A percentile compares a stretch with the other conserved stretches of the same genome.
phyloP scores from a whole-genome alignment of 35 echinoderm and acorn worm genomes.

The Lytechinus pictus region DNA sequence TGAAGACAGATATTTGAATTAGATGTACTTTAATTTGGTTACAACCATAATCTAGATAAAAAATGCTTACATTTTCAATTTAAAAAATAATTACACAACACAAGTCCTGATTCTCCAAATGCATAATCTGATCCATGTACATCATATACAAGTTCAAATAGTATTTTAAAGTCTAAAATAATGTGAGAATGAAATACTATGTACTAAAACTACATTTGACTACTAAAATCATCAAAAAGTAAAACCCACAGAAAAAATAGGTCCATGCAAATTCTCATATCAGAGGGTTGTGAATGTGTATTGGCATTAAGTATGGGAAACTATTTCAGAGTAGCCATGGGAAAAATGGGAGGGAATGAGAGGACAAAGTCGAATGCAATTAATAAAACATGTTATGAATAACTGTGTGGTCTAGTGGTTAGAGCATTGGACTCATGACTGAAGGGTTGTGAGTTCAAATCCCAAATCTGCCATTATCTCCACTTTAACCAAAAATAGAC shows the following conservation, averaged over 20 bases:
- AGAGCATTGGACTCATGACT: no score
- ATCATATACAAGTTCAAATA: conserved; percentile 21
- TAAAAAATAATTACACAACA: not conserved
- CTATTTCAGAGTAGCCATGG: not conserved
- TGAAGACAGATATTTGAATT: not conserved
- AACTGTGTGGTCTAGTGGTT: no score
- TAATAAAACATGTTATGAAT: no score
- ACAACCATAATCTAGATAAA: conserved; percentile 32
- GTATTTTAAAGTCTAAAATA: not conserved
- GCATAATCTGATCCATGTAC: not conserved
- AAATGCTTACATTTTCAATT: not conserved
- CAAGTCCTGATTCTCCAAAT: not conserved
- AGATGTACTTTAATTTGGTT: conserved; percentile 15
- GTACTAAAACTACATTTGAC: not conserved
- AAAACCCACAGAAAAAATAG: not conserved
- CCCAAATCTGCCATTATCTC: no score
- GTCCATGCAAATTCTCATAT: not conserved
- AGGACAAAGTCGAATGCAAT: no score
- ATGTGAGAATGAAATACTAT: not conserved
- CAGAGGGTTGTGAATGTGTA: no score
- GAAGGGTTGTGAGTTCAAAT: no score
- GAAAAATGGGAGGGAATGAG: not conserved
- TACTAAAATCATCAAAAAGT: not conserved
- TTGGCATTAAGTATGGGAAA: not conserved
- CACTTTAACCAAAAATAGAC: no score